A percentile compares a stretch with the other conserved stretches of the same genome.
phyloP scores from a whole-genome alignment of 2,888 invertebrate genomes.

The Aspidiotus rigidus region DNA sequence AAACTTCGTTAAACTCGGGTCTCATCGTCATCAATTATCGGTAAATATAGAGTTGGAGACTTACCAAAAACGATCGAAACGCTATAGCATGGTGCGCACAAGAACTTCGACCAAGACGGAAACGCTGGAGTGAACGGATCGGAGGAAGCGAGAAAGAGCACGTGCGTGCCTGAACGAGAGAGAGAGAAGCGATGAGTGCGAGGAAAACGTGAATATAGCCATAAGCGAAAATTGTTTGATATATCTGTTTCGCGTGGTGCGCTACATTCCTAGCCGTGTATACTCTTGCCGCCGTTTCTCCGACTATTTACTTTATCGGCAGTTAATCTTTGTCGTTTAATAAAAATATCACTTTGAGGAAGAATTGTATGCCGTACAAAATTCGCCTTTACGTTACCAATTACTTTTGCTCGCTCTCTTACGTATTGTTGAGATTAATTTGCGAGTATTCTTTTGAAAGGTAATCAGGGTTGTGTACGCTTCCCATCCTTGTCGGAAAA shows the following conservation, averaged over 20 bases:
- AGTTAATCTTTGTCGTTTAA: too few species aligned
- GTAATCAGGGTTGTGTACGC: too few species aligned
- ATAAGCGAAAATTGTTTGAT: constrained; percentile 9
- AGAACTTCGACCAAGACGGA: neutral
- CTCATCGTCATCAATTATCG: constrained; percentile 32
- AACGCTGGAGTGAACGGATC: neutral
- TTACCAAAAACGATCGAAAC: constrained; percentile 30
- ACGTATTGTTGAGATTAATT: too few species aligned
- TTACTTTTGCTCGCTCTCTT: too few species aligned
- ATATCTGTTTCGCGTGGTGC: neutral
- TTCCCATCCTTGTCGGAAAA: too few species aligned
- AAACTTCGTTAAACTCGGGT: constrained; percentile 30
- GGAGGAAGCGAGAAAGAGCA: neutral
- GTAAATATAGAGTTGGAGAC: constrained; percentile 30
- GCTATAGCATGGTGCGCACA: constrained; percentile 9
- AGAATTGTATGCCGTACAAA: too few species aligned
- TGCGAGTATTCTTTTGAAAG: too few species aligned
- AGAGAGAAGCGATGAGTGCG: neutral
- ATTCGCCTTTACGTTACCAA: too few species aligned
- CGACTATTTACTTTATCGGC: too few species aligned
- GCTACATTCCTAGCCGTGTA: too few species aligned
- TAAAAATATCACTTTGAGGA: too few species aligned
- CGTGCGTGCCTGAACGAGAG: neutral
- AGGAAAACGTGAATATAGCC: neutral
- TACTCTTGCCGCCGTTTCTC: too few species aligned